Base-by-base conservation (phyloP, 2,113 vertebrate species). In the Malurus elegans region DNA sequence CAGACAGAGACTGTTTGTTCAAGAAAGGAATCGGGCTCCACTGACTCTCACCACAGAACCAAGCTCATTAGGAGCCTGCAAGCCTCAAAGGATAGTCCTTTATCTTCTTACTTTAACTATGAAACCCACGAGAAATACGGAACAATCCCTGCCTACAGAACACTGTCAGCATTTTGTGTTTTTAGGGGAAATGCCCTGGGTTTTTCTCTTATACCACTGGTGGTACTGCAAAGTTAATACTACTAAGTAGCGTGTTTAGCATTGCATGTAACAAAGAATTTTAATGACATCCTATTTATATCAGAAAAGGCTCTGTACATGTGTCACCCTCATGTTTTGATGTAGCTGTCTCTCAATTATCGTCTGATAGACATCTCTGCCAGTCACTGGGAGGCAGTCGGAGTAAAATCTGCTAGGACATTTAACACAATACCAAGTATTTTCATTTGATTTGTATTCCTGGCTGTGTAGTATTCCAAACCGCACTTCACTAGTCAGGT, bases 401-500 rank as follows among this genome's bases (percentile, higher is more conserved):
- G 79, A 87, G 56, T 82, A 82, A 91, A 95, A 93, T 88, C 85
- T 79, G 21, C 38, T 36, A 78, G 93, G 95, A 93, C 94, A 73
- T 44, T 61, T 92, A 81, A 75, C 65, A 54, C 40, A 87, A n/a
- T 58, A 19, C 51, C 5, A 2, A 67, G 25, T 95, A 34, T 87
- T 81, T 93, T 79, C 42, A 24, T 42, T 72, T 87, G 9, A 26
- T 28, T 60, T 60, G 47, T 44, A 12, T 45, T 60, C 24, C 45
- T 79, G 66, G n/a, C 34, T 78, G 21, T 2, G 1, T 47, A 64
- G 29, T 38, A 34, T 38, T 76, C 36, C 38, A 25, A 66, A n/a
- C 29, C 47, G 18, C 23, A 15, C 32, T 70, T 65, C 14, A 8
- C 8, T 50, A 23, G 36, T 45, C 6, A 29, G 16, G 9, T 50